phyloP scores from a whole-genome alignment of 2,113 vertebrate genomes.

The Pyrgilauda ruficollis region DNA sequence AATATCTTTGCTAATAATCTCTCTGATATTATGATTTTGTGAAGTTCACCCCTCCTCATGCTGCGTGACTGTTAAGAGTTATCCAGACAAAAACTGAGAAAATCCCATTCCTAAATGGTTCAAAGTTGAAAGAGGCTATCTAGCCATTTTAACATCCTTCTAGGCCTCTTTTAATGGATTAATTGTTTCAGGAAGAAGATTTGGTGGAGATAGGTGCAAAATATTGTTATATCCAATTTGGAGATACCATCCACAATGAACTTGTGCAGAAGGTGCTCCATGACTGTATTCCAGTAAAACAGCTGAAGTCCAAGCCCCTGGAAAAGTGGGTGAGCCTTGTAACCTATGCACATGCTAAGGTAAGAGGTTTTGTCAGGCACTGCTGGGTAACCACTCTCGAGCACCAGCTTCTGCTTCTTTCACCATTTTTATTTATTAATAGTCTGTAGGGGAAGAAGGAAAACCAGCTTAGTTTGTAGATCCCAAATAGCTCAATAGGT shows the following conservation, averaged over 20 bases:
- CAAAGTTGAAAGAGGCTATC: background rate
- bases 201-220: conserved; percentile 81
- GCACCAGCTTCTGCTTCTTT: background rate
- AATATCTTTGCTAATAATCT: background rate
- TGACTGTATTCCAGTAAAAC: conserved; percentile 79
- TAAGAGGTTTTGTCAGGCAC: conserved; percentile 58
- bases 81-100: background rate
- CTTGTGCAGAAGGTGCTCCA: conserved; percentile 78
- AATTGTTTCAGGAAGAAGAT: conserved; percentile 81
- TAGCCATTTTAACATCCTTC: background rate
- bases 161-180: background rate
- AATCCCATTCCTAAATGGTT: background rate
- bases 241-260: conserved; percentile 64
- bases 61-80: background rate
- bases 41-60: background rate
- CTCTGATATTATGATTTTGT: background rate
- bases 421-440: background rate
- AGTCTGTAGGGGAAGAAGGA: background rate
- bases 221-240: conserved; percentile 85
- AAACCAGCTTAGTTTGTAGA: background rate
- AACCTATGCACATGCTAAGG: conserved; percentile 79
- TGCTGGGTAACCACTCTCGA: background rate
- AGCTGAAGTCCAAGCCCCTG: conserved; percentile 82
- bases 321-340: conserved; percentile 86
- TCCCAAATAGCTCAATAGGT: background rate